A percentile compares a stretch with the other conserved stretches of the same genome.
These are phyloP conservation scores for Athene cunicularia DNA, from an alignment of 2,113 vertebrate genomes.

Conservation along the genomic window DNA sequence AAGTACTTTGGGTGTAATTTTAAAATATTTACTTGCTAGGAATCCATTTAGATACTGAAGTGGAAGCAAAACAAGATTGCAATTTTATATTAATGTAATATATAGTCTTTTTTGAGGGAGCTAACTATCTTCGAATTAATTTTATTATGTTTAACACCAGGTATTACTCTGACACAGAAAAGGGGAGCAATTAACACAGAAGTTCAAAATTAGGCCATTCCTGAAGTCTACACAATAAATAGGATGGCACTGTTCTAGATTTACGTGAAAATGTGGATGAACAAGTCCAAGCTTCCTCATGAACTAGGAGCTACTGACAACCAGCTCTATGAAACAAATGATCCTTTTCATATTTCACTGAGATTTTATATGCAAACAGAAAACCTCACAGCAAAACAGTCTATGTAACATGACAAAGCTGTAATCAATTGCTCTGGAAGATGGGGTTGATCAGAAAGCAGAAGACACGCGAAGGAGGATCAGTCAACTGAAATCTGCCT, in stretches of 20 bases:
- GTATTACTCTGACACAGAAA: not conserved
- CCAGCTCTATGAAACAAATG: not conserved
- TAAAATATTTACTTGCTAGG: slow-evolving; percentile 16
- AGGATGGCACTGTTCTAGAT: not conserved
- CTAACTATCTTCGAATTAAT: not conserved
- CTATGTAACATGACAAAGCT: not conserved
- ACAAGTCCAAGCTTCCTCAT: not conserved
- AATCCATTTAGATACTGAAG: not conserved
- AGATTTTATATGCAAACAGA: not conserved
- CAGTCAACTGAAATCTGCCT: not conserved
- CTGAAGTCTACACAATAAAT: not conserved
- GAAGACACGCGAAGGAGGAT: not conserved
- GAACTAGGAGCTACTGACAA: not conserved
- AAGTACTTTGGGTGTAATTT: slow-evolving; percentile 2
- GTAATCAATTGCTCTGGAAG: not conserved
- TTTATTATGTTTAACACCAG: not conserved
- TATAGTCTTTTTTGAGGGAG: not conserved
- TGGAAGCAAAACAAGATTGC: not conserved
- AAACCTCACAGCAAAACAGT: not conserved
- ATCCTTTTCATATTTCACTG: not conserved
- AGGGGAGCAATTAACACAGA: not conserved
- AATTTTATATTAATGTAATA: not conserved
- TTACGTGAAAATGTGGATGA: not conserved
- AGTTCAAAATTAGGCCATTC: not conserved
- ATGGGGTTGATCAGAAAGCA: not conserved